Percentiles rank a stretch among this genome's conserved stretches.
These are phyloP conservation scores for Eospalax fontanierii DNA, from an alignment of 2,797 vertebrate genomes.

Conservation along the genomic window DNA sequence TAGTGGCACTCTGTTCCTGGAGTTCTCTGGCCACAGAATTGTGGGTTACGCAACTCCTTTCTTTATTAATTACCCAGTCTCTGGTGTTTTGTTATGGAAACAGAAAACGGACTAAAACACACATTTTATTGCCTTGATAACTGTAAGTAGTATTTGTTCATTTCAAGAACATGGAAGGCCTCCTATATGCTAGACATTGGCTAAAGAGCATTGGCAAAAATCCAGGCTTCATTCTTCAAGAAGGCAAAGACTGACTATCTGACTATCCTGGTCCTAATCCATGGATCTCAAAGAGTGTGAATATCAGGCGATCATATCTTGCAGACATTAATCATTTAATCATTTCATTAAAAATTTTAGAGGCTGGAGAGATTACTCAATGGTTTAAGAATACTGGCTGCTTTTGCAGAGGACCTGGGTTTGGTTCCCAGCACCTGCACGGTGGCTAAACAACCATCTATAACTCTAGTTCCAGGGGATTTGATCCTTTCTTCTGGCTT, in stretches of 20 bases:
- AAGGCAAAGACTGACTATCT: neutral
- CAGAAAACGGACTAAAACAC: neutral
- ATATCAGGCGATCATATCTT: neutral
- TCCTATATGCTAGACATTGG: neutral
- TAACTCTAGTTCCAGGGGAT: no score
- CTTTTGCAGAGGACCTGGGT: no score
- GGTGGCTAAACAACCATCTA: no score
- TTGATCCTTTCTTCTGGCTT: no score
- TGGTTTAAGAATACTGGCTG: no score
- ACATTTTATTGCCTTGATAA: neutral
- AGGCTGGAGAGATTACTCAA: no score
- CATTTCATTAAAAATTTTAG: conserved; percentile 1
- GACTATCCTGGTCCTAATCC: neutral
- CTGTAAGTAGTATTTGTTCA: neutral
- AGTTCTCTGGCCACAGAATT: neutral
- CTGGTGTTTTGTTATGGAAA: neutral
- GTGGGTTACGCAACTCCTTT: neutral
- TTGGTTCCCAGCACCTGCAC: no score
- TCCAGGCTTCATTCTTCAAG: neutral
- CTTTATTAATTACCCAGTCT: neutral
- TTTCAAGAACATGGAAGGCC: neutral
- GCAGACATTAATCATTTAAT: neutral
- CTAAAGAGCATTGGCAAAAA: neutral
- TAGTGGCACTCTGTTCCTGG: neutral
- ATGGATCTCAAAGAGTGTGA: neutral